phyloP scores from a whole-genome alignment of 30 jellyfish, hydroid and myxozoan genomes.

The Pseudorhiza aurosa region DNA sequence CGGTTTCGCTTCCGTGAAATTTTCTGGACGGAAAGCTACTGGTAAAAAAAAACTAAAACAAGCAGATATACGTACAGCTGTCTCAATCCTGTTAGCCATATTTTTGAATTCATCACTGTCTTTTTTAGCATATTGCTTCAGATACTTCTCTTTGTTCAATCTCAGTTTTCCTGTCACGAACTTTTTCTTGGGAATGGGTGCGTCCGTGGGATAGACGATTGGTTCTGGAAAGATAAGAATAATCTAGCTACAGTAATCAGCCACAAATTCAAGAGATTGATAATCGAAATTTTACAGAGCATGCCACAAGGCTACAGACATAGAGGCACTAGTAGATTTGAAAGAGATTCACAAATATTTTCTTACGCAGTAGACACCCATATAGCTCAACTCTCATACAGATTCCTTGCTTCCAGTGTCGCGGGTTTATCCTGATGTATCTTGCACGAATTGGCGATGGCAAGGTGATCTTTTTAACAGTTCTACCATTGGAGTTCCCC shows the following conservation, averaged over 20 bases:
- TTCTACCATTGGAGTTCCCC: slow-evolving; percentile 80
- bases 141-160: slow-evolving; percentile 23
- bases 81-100: slow-evolving; percentile 63
- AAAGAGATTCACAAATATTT: too few relatives aligned
- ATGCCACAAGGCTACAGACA: too few relatives aligned
- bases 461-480: slow-evolving; percentile 18
- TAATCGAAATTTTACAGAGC: too few relatives aligned
- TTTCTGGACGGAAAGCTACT: too few relatives aligned
- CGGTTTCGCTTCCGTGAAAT: too few relatives aligned
- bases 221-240: slow-evolving; percentile 28
- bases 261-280: not conserved
- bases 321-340: too few relatives aligned
- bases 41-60: too few relatives aligned
- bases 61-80: slow-evolving; percentile 79
- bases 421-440: slow-evolving; percentile 87
- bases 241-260: not conserved
- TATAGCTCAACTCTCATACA: slow-evolving; percentile 92
- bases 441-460: slow-evolving; percentile 81
- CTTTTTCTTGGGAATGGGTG: slow-evolving; percentile 63
- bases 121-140: slow-evolving; percentile 22
- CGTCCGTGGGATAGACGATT: slow-evolving; percentile 62
- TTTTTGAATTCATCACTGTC: slow-evolving; percentile 35
- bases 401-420: slow-evolving; percentile 80
- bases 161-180: slow-evolving; percentile 40
- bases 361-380: slow-evolving; percentile 93